Conservation (phyloP, 2,888 invertebrate species). For the Bombylius discolor region DNA sequence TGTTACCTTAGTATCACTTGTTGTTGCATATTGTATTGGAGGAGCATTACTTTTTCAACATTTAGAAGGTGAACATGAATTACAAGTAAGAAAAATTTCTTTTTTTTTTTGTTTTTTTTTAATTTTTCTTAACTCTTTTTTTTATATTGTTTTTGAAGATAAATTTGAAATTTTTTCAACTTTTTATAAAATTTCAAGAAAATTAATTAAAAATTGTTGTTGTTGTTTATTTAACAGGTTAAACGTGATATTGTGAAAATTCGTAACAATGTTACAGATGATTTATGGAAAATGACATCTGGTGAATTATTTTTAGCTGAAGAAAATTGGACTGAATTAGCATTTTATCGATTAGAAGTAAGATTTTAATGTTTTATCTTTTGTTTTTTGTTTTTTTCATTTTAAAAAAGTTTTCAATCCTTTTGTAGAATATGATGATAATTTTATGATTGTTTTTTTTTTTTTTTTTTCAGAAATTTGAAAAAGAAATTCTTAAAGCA, state of each 20-base stretch:
- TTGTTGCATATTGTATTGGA: conserved; percentile 79
- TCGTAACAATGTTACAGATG: conserved; percentile 60
- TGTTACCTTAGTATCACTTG: conserved; percentile 72
- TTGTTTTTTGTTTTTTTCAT: background rate
- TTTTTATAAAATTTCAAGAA: too few relatives aligned
- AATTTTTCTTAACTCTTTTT: too few relatives aligned
- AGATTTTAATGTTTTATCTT: background rate
- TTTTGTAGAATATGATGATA: background rate
- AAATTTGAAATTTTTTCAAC: too few relatives aligned
- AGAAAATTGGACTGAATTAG: conserved; percentile 67
- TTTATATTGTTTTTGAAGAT: too few relatives aligned
- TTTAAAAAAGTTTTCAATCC: background rate
- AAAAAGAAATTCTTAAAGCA: conserved; percentile 59
- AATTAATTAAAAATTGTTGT: too few relatives aligned
- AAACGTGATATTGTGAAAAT: conserved; percentile 61
- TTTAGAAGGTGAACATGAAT: conserved; percentile 62
- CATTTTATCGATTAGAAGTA: conserved; percentile 46
- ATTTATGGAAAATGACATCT: conserved; percentile 58
- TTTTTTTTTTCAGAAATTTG: conserved; percentile 40
- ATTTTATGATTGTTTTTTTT: background rate
- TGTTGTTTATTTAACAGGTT: conserved; percentile 41
- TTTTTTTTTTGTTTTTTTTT: too few relatives aligned
- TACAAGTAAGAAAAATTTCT: conserved; percentile 41
- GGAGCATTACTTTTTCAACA: conserved; percentile 75
- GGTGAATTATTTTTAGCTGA: conserved; percentile 46